Conservation (phyloP, 92 coral and sea anemone genomes). For the Zoanthus sociatus region DNA sequence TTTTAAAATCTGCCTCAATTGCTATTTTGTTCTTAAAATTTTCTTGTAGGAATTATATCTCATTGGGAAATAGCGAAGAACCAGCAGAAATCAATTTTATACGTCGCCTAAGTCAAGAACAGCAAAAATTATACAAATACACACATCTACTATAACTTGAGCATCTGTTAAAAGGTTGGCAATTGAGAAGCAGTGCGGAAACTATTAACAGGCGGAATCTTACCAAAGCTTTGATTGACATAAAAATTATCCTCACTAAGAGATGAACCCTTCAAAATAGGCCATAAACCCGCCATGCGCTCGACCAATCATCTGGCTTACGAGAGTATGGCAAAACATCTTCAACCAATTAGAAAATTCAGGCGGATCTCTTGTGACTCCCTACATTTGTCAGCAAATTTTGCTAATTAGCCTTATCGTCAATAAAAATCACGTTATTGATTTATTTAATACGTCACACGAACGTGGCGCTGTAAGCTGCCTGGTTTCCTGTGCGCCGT, state of each 20-base stretch:
- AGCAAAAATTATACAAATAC: conserved; percentile 9
- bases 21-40: background rate
- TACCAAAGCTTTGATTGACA: conserved; percentile 84
- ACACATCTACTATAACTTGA: conserved; percentile 51
- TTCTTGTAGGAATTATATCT: background rate
- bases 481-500: conserved; percentile 74
- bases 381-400: conserved; percentile 95
- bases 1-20: background rate
- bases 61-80: background rate
- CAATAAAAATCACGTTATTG: conserved; percentile 98
- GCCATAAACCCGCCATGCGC: conserved; percentile 64
- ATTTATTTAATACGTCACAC: conserved; percentile 98
- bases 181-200: conserved; percentile 48
- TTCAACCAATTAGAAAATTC: conserved; percentile 68
- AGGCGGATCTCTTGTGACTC: conserved; percentile 62
- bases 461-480: conserved; percentile 79
- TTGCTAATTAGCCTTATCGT: conserved; percentile 99
- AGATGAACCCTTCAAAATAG: conserved; percentile 82
- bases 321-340: conserved; percentile 26
- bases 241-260: conserved; percentile 85
- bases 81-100: background rate
- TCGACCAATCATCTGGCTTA: conserved; percentile 66
- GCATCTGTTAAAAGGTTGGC: conserved; percentile 72
- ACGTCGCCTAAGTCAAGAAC: conserved; percentile 3
- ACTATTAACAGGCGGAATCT: conserved; percentile 65